A percentile compares a stretch with the other conserved stretches of the same genome.
phyloP scores from a whole-genome alignment of 92 coral and sea anemone genomes.

The Parazoanthus atlanticus region DNA sequence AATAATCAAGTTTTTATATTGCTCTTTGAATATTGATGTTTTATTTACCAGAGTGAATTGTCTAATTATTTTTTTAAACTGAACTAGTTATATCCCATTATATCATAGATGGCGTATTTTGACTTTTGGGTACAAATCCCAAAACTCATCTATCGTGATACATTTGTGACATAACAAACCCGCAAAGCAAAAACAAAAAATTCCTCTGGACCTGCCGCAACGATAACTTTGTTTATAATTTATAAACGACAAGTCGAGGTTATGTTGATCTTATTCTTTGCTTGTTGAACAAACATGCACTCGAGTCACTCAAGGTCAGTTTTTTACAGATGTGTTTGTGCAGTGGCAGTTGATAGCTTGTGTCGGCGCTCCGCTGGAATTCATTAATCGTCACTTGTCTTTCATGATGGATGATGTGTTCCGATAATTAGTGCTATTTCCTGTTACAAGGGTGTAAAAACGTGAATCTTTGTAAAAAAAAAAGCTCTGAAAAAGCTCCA shows the following conservation, averaged over 20 bases:
- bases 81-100: background rate
- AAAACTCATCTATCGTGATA: background rate
- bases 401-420: slow-evolving; percentile 7
- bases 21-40: background rate
- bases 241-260: background rate
- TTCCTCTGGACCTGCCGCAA: background rate
- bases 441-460: slow-evolving; percentile 32
- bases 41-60: background rate
- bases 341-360: no score
- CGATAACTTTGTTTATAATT: background rate
- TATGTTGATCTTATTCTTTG: background rate
- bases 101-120: background rate
- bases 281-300: background rate
- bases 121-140: background rate
- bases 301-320: background rate
- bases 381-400: slow-evolving; percentile 11
- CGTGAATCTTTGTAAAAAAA: no score
- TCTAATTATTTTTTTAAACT: background rate
- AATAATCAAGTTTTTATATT: background rate
- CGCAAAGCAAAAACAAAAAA: background rate
- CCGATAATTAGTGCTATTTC: slow-evolving; percentile 8
- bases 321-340: background rate
- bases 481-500: background rate
- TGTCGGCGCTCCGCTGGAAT: slow-evolving; percentile 10
- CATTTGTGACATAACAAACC: background rate